Evolutionary conservation across 2,113 vertebrate genomes (phyloP).

Genomic region (Otolemur garnettii): DNA sequence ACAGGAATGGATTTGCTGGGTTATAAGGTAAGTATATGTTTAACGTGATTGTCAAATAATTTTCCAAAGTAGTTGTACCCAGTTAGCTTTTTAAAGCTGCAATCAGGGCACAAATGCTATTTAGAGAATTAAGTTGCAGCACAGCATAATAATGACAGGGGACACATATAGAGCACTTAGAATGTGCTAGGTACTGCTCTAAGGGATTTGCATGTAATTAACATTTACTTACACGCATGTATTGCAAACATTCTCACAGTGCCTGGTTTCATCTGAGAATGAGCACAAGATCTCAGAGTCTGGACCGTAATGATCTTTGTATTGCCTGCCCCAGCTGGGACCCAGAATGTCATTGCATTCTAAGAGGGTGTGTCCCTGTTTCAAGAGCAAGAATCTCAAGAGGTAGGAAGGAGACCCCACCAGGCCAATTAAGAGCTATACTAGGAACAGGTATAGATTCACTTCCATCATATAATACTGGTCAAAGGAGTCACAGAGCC

Average conservation of each 20-base stretch:
- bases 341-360: not conserved
- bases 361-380: not conserved
- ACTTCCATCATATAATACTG: not conserved
- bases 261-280: constrained; percentile 54
- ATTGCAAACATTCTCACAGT: constrained; percentile 11
- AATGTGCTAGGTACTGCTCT: constrained; percentile 45
- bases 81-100: constrained; percentile 64
- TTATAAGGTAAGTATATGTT: not conserved
- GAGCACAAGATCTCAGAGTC: not conserved
- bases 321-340: not conserved
- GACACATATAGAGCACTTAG: constrained; percentile 37
- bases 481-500: not conserved
- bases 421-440: not conserved
- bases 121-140: constrained; percentile 52
- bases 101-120: constrained; percentile 28
- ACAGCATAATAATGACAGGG: constrained; percentile 41
- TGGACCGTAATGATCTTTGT: not conserved
- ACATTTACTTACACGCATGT: constrained; percentile 44
- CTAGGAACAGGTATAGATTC: not conserved
- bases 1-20: no score
- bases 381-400: constrained; percentile 45
- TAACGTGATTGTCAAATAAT: constrained; percentile 29
- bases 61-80: constrained; percentile 57
- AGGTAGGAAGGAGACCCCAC: constrained; percentile 12
- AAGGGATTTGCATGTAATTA: constrained; percentile 64